Evolutionary conservation across 2,888 invertebrate genomes (phyloP).

Genomic region (Dryobota labecula): DNA sequence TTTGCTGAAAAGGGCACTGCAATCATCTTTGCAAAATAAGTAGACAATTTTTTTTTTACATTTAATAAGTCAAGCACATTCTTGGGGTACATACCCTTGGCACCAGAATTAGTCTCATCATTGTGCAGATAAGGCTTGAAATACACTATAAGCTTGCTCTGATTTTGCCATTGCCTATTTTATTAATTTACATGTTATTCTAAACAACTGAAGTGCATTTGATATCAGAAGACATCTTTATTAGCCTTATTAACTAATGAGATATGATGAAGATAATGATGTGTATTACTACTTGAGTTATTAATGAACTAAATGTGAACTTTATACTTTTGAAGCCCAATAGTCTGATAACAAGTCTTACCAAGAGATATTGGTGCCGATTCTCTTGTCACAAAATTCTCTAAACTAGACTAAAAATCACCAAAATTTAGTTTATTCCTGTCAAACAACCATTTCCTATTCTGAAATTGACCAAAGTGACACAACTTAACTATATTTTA

Average conservation of each 20-base stretch:
- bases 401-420: no score
- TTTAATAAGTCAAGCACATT: neutral
- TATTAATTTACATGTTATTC: neutral
- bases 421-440: no score
- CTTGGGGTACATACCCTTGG: no score
- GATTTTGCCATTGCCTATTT: no score
- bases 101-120: neutral
- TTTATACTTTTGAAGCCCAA: neutral
- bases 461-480: no score
- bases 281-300: constrained; percentile 8
- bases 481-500: no score
- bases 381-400: no score
- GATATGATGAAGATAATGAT: constrained; percentile 21
- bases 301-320: neutral
- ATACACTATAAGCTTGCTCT: neutral
- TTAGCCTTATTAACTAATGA: constrained; percentile 22
- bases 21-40: neutral
- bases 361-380: no score
- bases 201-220: constrained; percentile 12
- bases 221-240: constrained; percentile 31
- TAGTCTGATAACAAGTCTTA: neutral
- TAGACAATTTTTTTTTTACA: no score
- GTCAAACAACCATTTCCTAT: no score
- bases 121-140: neutral
- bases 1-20: neutral